A percentile compares a stretch with the other conserved stretches of the same genome.
These are phyloP conservation scores for Spodoptera exigua DNA, from an alignment of 2,888 invertebrate genomes.

Conservation along the genomic window DNA sequence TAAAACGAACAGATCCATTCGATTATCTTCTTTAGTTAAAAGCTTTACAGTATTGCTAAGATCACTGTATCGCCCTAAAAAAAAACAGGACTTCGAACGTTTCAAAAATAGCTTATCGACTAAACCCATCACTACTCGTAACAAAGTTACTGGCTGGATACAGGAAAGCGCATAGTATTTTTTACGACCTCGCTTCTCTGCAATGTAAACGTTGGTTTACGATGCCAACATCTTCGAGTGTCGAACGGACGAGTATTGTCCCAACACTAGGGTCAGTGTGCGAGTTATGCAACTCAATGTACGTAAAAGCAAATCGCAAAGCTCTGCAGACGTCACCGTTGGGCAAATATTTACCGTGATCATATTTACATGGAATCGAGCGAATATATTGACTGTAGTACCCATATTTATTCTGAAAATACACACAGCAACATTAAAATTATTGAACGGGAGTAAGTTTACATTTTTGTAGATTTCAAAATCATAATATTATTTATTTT, in stretches of 20 bases:
- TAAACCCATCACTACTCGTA: constrained; percentile 21
- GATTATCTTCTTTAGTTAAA: too few species aligned
- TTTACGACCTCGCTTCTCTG: constrained; percentile 38
- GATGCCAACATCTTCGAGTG: constrained; percentile 32
- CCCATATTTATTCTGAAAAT: too few species aligned
- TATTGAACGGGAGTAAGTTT: too few species aligned
- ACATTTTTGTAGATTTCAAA: too few species aligned
- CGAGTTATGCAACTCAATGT: constrained; percentile 1
- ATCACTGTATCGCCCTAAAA: too few species aligned
- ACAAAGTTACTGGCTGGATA: constrained; percentile 40
- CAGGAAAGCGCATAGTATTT: constrained; percentile 42
- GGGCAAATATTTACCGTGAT: not conserved
- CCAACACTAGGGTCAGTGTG: constrained; percentile 11
- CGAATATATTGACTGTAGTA: not conserved
- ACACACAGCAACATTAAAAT: too few species aligned
- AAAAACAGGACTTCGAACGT: too few species aligned
- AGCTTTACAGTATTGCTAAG: not conserved
- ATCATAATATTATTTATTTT: too few species aligned
- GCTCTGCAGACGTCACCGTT: not conserved
- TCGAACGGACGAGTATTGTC: constrained; percentile 16
- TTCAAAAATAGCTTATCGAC: constrained; percentile 9
- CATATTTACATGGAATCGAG: not conserved
- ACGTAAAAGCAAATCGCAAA: constrained; percentile 3
- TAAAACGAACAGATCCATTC: too few species aligned
- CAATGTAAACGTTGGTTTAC: constrained; percentile 42